Conservation (phyloP, 2,797 vertebrate genomes). For the Paratrypauchen microcephalus region DNA sequence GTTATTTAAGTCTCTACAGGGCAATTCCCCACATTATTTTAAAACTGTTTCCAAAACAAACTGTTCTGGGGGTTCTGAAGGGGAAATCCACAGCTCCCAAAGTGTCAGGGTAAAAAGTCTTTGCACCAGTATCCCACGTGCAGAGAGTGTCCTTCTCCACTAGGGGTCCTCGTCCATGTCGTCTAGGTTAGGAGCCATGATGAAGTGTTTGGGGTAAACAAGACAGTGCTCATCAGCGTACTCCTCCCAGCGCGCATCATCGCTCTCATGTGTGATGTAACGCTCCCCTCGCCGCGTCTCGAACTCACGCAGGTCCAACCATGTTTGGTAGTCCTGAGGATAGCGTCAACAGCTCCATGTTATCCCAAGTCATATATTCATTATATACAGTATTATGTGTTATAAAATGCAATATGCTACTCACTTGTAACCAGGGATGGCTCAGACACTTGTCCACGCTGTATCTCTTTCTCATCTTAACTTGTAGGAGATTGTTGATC, state of each 20-base stretch:
- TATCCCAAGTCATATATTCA: not conserved
- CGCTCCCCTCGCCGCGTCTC: constrained; percentile 95
- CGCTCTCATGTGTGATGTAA: constrained; percentile 98
- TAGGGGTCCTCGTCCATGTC: constrained; percentile 99
- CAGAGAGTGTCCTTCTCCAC: constrained; percentile 32
- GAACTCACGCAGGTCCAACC: constrained; percentile 97
- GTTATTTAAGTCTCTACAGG: constrained; percentile 34
- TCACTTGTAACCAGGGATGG: constrained; percentile 97
- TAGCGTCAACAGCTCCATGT: not conserved
- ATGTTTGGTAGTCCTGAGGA: constrained; percentile 94
- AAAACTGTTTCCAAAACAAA: constrained; percentile 56
- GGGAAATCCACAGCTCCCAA: constrained; percentile 47
- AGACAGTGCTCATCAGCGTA: constrained; percentile 90
- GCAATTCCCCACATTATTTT: constrained; percentile 25
- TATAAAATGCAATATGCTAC: not conserved
- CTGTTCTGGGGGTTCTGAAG: constrained; percentile 50
- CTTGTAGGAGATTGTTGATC: constrained; percentile 98
- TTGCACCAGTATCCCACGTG: constrained; percentile 28
- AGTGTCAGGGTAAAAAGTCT: constrained; percentile 47
- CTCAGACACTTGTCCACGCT: constrained; percentile 98
- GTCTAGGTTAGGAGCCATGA: constrained; percentile 97
- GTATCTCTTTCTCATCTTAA: constrained; percentile 98
- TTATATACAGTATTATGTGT: not conserved
- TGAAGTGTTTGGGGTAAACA: constrained; percentile 93
- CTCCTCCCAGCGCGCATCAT: constrained; percentile 96